A percentile compares a stretch with the other conserved stretches of the same genome.
phyloP scores from a whole-genome alignment of 2,888 invertebrate genomes.

The Seira musarum region DNA sequence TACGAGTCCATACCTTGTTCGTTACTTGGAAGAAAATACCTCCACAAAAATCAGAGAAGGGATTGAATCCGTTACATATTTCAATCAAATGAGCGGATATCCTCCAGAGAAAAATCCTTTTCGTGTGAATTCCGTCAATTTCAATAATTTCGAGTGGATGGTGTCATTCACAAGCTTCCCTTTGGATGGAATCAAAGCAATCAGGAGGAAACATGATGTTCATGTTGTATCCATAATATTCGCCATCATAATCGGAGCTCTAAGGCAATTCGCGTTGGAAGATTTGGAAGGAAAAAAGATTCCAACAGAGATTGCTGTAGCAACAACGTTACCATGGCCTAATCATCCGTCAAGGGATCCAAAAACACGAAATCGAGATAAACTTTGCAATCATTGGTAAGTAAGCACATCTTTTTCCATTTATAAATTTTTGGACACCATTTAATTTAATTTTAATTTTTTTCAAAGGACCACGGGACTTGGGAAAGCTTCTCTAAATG shows the following conservation, averaged over 20 bases:
- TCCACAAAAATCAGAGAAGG: constrained; percentile 35
- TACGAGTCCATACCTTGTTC: constrained; percentile 50
- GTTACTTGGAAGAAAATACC: constrained; percentile 19
- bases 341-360: constrained; percentile 38
- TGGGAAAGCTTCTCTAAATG: constrained; percentile 24
- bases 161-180: constrained; percentile 35
- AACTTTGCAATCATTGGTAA: constrained; percentile 56
- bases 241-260: constrained; percentile 26
- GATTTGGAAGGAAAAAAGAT: neutral
- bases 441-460: neutral
- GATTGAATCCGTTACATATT: constrained; percentile 30
- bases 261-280: constrained; percentile 37
- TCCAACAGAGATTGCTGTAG: constrained; percentile 17
- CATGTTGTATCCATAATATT: constrained; percentile 32
- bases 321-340: constrained; percentile 38
- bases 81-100: constrained; percentile 20
- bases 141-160: neutral
- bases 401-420: neutral
- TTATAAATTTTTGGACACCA: neutral
- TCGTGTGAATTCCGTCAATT: neutral
- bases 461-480: constrained; percentile 27
- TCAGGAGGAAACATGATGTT: constrained; percentile 36
- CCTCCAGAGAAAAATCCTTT: constrained; percentile 29
- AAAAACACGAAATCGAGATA: neutral
- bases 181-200: constrained; percentile 22